A percentile compares a stretch with the other conserved stretches of the same genome.
phyloP scores from a whole-genome alignment of 2,113 vertebrate species.

The Zingel zingel region DNA sequence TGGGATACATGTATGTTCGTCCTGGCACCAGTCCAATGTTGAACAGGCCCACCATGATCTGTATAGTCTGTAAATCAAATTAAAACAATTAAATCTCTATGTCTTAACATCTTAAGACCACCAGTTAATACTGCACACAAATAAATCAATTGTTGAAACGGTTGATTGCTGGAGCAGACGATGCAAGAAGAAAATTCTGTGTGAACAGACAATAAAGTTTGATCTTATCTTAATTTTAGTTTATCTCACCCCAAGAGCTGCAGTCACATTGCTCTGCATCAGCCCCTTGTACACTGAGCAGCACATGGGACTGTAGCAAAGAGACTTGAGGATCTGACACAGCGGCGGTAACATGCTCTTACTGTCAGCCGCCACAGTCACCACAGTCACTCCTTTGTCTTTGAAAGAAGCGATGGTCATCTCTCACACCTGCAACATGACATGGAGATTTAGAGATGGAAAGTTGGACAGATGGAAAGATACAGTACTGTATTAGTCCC shows the following conservation, averaged over 20 bases:
- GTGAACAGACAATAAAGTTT: too few relatives aligned
- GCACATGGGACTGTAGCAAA: constrained; percentile 59
- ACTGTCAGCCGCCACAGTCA: constrained; percentile 33
- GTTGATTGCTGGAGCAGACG: too few relatives aligned
- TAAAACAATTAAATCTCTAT: not conserved
- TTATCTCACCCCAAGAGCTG: constrained; percentile 69
- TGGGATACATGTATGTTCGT: not conserved
- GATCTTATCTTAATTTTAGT: too few relatives aligned
- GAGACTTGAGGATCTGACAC: constrained; percentile 47
- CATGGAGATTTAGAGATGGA: not conserved
- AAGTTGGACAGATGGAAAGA: not conserved
- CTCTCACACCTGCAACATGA: constrained; percentile 7
- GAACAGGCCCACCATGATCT: constrained; percentile 78
- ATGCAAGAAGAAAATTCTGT: too few relatives aligned
- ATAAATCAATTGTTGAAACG: too few relatives aligned
- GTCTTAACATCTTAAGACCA: not conserved
- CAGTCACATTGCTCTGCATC: not conserved
- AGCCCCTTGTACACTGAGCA: constrained; percentile 12
- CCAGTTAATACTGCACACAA: not conserved
- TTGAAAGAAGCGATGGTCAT: constrained; percentile 50
- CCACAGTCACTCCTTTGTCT: constrained; percentile 46
- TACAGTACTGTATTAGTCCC: not conserved
- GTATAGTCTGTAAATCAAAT: constrained; percentile 60
- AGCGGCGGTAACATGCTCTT: constrained; percentile 45
- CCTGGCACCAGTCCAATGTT: constrained; percentile 63